Evolutionary conservation across 1,140 invertebrate genomes (phyloP).

Genomic region (Scaptomyza hsui): DNA sequence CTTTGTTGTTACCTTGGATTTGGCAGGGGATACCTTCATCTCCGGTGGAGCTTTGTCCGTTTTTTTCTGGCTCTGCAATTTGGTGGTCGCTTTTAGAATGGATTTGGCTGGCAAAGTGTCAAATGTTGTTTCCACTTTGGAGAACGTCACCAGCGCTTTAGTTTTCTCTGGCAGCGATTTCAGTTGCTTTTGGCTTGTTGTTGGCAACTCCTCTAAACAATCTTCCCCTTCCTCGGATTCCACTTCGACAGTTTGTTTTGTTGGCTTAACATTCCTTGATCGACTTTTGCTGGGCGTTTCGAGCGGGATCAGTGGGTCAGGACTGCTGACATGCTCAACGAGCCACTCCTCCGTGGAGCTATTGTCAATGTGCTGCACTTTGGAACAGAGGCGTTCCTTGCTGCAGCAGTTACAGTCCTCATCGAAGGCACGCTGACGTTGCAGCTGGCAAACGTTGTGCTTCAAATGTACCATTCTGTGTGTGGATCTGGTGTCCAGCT

Average conservation of each 20-base stretch:
- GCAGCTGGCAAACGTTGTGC: slow-evolving; percentile 25
- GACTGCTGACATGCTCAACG: slow-evolving; percentile 57
- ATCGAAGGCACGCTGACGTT: slow-evolving; percentile 28
- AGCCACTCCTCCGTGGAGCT: slow-evolving; percentile 75
- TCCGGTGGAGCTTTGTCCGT: not conserved
- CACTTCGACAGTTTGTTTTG: not conserved
- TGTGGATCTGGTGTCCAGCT: slow-evolving; percentile 22
- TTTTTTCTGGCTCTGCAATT: not conserved
- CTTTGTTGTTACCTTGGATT: not conserved
- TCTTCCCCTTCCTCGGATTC: not conserved
- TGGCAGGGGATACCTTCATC: not conserved
- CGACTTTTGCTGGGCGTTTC: slow-evolving; percentile 3
- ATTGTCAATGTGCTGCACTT: slow-evolving; percentile 66
- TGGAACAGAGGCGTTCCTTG: slow-evolving; percentile 51
- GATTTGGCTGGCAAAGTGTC: not conserved
- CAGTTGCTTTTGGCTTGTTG: not conserved
- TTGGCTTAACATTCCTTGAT: not conserved
- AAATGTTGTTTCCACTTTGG: not conserved
- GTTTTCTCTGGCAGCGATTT: not conserved
- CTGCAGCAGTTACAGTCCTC: slow-evolving; percentile 64
- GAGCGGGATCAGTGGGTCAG: not conserved
- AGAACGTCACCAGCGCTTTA: not conserved
- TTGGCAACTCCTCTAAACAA: not conserved
- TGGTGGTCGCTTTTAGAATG: not conserved
- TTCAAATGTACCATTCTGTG: slow-evolving; percentile 15